A percentile compares a stretch with the other conserved stretches of the same genome.
Conservation (phyloP, 2,113 vertebrate species). For the Boulengeromyrus knoepffleri region DNA sequence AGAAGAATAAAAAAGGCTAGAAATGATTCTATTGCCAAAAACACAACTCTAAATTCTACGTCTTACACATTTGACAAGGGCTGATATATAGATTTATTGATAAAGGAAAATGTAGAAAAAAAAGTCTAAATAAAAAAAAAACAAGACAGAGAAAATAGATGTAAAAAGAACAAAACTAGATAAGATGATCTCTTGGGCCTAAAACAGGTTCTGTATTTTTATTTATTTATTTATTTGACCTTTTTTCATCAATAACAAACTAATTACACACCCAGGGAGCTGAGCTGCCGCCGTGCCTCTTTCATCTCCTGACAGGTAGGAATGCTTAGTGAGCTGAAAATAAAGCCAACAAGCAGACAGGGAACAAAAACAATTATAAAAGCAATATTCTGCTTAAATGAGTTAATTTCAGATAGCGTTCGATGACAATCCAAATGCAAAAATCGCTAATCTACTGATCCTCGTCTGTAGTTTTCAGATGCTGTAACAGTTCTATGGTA, state of each 20-base stretch:
- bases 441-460: background rate
- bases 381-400: background rate
- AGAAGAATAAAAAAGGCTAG: background rate
- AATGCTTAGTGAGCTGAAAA: conserved; percentile 33
- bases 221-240: background rate
- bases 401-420: background rate
- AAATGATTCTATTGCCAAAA: background rate
- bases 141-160: background rate
- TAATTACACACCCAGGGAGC: background rate
- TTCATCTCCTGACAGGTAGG: conserved; percentile 47
- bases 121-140: background rate
- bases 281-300: conserved; percentile 37
- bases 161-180: background rate
- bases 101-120: background rate
- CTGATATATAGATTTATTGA: background rate
- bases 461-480: background rate
- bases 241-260: conserved; percentile 11
- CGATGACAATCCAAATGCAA: background rate
- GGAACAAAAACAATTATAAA: background rate
- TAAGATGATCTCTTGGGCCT: background rate
- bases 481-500: background rate
- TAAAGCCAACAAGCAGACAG: conserved; percentile 36
- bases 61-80: background rate
- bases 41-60: background rate
- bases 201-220: conserved; percentile 10